A percentile compares a stretch with the other conserved stretches of the same genome.
Evolutionary conservation across 2,113 vertebrate species (phyloP).

Genomic region (Mellivora capensis): DNA sequence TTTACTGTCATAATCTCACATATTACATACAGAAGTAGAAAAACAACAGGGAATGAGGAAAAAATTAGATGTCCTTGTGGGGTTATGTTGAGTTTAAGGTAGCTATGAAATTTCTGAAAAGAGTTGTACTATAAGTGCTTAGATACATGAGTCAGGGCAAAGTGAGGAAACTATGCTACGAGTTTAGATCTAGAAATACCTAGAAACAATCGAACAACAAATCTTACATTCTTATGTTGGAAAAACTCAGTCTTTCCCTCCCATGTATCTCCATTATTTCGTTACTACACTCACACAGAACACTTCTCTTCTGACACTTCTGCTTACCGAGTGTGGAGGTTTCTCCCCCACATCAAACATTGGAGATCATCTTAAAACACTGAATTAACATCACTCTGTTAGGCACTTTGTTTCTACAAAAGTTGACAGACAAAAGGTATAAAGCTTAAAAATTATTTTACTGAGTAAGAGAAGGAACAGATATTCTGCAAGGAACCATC

Average conservation of each 20-base stretch:
- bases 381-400: not conserved
- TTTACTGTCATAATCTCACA: not conserved
- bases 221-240: not conserved
- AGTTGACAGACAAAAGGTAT: not conserved
- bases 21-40: not conserved
- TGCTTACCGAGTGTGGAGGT: not conserved
- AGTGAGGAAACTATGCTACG: not conserved
- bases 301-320: not conserved
- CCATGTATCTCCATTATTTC: not conserved
- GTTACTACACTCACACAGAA: not conserved
- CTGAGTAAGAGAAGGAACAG: not conserved
- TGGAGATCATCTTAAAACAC: not conserved
- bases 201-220: not conserved
- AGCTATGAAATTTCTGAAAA: not conserved
- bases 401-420: not conserved
- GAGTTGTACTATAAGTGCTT: not conserved
- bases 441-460: not conserved
- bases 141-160: not conserved
- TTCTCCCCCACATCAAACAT: not conserved
- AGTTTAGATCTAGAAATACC: not conserved
- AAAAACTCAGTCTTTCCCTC: not conserved
- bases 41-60: not conserved
- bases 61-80: not conserved
- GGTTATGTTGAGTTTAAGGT: not conserved
- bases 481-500: not conserved